These are phyloP conservation scores for Pterocles burchelli DNA, from an alignment of 2,113 vertebrate genomes.

Conservation along the genomic window DNA sequence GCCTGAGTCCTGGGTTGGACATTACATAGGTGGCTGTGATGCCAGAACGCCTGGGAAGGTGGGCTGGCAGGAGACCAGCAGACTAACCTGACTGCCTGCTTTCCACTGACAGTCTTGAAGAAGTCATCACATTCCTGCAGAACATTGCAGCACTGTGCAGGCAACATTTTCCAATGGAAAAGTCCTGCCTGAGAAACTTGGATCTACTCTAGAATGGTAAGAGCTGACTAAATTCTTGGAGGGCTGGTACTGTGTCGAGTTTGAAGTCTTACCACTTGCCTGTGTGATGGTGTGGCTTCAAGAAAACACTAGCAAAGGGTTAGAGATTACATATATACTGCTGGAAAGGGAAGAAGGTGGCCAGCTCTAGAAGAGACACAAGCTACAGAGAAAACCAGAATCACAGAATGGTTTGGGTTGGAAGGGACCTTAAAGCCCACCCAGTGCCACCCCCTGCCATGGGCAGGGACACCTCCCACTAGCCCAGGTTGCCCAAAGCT, in stretches of 20 bases:
- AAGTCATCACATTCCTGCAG: not conserved
- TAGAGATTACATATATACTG: not conserved
- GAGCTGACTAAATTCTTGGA: not conserved
- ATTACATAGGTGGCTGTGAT: not conserved
- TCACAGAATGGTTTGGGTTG: too few relatives aligned
- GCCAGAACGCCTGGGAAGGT: not conserved
- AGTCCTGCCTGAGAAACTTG: not conserved
- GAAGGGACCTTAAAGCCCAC: too few relatives aligned
- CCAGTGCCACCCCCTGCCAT: too few relatives aligned
- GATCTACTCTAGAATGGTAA: not conserved
- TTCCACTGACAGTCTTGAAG: not conserved
- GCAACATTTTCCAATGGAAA: not conserved
- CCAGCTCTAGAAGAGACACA: not conserved
- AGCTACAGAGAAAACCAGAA: not conserved
- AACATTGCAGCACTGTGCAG: not conserved
- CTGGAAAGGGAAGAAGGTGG: not conserved
- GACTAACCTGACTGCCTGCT: not conserved
- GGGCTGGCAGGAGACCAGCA: not conserved
- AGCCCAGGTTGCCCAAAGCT: too few relatives aligned
- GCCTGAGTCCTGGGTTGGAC: not conserved
- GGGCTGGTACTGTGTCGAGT: not conserved
- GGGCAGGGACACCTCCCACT: too few relatives aligned
- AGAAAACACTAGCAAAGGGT: not conserved
- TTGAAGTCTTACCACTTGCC: not conserved
- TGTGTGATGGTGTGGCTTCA: accelerated